A percentile compares a stretch with the other conserved stretches of the same genome.
phyloP scores from a whole-genome alignment of 1,140 invertebrate genomes.

The Pissodes strobi region DNA sequence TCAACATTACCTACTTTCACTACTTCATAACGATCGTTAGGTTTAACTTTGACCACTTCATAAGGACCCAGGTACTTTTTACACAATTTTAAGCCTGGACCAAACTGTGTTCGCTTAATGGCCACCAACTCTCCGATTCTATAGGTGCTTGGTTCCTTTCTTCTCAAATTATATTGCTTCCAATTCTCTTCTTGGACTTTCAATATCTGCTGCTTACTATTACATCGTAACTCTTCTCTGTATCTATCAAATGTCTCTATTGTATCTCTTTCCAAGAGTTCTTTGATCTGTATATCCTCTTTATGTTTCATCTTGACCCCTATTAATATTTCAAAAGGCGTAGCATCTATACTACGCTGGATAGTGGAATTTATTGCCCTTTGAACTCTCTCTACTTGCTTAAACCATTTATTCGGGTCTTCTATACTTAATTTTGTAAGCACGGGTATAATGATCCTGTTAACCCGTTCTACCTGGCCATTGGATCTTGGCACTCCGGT shows the following conservation, averaged over 20 bases:
- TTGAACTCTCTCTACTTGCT: slow-evolving; percentile 45
- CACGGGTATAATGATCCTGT: too few relatives aligned
- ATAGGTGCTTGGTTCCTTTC: too few relatives aligned
- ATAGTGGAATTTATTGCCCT: slow-evolving; percentile 48
- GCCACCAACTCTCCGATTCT: too few relatives aligned
- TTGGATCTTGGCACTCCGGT: slow-evolving; percentile 49
- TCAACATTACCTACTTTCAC: too few relatives aligned
- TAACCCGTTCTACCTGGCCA: slow-evolving; percentile 50
- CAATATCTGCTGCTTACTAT: slow-evolving; percentile 43
- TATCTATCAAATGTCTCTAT: slow-evolving; percentile 15
- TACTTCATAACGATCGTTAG: too few relatives aligned
- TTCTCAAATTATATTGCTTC: too few relatives aligned
- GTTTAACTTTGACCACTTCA: too few relatives aligned
- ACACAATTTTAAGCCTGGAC: too few relatives aligned
- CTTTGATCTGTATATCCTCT: slow-evolving; percentile 41
- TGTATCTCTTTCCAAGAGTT: neutral
- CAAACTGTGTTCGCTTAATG: too few relatives aligned
- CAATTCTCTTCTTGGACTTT: slow-evolving; percentile 48
- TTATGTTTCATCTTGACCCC: slow-evolving; percentile 44
- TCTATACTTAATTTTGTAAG: slow-evolving; percentile 42
- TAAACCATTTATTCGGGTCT: slow-evolving; percentile 47
- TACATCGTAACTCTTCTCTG: slow-evolving; percentile 40
- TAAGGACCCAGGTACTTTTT: too few relatives aligned
- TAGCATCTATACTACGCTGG: slow-evolving; percentile 46
- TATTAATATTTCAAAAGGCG: slow-evolving; percentile 51